Evolutionary conservation across 1,140 invertebrate species (phyloP).

Genomic region (Diorhabda carinulata): DNA sequence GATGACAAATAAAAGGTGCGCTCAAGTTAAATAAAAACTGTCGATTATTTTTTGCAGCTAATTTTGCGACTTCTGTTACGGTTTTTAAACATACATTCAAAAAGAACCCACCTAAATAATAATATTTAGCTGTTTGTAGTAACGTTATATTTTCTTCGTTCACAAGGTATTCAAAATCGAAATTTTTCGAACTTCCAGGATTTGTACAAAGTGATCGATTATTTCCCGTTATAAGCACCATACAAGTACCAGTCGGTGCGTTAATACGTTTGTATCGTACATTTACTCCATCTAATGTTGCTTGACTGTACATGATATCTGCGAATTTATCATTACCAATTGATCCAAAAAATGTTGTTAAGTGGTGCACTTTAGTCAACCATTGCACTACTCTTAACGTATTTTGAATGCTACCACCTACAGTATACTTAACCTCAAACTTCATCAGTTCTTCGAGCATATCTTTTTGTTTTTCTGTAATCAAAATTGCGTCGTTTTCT

Average conservation of each 20-base stretch:
- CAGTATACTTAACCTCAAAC: slow-evolving; percentile 83
- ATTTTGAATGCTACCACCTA: slow-evolving; percentile 95
- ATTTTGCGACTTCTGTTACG: slow-evolving; percentile 77
- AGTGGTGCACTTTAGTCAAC: slow-evolving; percentile 77
- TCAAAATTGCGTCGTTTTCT: slow-evolving; percentile 92
- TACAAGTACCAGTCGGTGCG: slow-evolving; percentile 86
- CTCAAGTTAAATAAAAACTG: slow-evolving; percentile 91
- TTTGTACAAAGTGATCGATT: slow-evolving; percentile 91
- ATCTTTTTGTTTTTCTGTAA: slow-evolving; percentile 82
- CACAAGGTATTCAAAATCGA: slow-evolving; percentile 82
- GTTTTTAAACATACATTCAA: slow-evolving; percentile 88
- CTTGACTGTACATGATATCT: slow-evolving; percentile 78
- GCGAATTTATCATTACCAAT: slow-evolving; percentile 91
- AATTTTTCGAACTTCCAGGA: slow-evolving; percentile 90
- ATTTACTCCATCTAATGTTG: slow-evolving; percentile 78
- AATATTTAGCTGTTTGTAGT: slow-evolving; percentile 79
- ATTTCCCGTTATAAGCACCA: slow-evolving; percentile 77
- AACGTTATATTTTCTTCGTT: slow-evolving; percentile 68
- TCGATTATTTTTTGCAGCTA: slow-evolving; percentile 70
- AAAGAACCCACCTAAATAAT: slow-evolving; percentile 94
- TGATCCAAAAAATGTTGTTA: slow-evolving; percentile 88
- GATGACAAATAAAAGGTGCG: slow-evolving; percentile 92
- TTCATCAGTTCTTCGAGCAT: slow-evolving; percentile 76
- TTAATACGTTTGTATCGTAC: slow-evolving; percentile 79
- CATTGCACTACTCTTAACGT: slow-evolving; percentile 89